Evolutionary conservation across 2,113 vertebrate genomes (phyloP).

Genomic region (Phylloscopus trochiloides): DNA sequence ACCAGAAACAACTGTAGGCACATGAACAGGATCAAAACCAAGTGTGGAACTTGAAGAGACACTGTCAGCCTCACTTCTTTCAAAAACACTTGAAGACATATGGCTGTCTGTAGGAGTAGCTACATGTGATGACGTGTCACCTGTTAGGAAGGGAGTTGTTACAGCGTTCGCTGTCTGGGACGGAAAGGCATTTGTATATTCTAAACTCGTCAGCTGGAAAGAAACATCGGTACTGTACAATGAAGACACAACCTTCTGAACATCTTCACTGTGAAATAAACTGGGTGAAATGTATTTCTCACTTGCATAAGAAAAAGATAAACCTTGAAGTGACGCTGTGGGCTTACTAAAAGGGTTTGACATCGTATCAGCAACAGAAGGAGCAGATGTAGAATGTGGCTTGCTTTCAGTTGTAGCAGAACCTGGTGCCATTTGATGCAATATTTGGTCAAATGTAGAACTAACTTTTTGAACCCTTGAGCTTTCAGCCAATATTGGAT

Average conservation of each 20-base stretch:
- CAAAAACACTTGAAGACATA: slow-evolving; percentile 44
- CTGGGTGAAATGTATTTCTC: slow-evolving; percentile 60
- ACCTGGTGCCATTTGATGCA: slow-evolving; percentile 58
- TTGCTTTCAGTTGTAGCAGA: slow-evolving; percentile 61
- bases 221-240: slow-evolving; percentile 50
- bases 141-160: slow-evolving; percentile 60
- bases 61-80: slow-evolving; percentile 50
- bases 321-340: slow-evolving; percentile 57
- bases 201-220: slow-evolving; percentile 61
- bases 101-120: slow-evolving; percentile 15
- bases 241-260: slow-evolving; percentile 61
- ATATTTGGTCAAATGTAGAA: slow-evolving; percentile 68
- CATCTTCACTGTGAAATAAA: slow-evolving; percentile 65
- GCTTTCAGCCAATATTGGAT: slow-evolving; percentile 66
- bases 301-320: slow-evolving; percentile 62
- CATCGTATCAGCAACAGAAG: slow-evolving; percentile 18
- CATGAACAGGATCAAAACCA: slow-evolving; percentile 43
- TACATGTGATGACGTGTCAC: slow-evolving; percentile 27
- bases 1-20: slow-evolving; percentile 59
- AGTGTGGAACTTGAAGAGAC: slow-evolving; percentile 45
- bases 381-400: slow-evolving; percentile 54
- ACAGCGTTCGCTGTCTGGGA: slow-evolving; percentile 1
- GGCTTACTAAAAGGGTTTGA: slow-evolving; percentile 55
- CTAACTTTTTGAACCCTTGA: slow-evolving; percentile 62
- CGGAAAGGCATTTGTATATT: slow-evolving; percentile 38